Base-by-base conservation (phyloP, 2,113 vertebrate genomes). In the Ceyx margarethae region DNA sequence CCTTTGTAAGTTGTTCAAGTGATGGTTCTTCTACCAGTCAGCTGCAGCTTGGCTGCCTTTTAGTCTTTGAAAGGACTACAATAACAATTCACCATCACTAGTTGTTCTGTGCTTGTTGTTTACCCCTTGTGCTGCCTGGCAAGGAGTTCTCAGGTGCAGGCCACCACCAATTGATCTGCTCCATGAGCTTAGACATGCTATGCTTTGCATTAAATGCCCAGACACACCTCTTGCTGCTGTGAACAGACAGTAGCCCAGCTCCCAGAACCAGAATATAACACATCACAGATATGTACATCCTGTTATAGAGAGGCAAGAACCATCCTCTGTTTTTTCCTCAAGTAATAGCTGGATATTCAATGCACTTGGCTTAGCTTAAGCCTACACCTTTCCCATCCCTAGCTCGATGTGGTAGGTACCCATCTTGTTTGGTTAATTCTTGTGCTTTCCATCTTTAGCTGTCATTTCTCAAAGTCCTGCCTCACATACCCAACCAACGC, bases 151-250 rank as follows among this genome's bases (percentile, higher is more conserved):
- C 50, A 58, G 43, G 74, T 81, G 62, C 42, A 15, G 17, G n/a
- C 17, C 73, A 37, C 23, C 73, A 35, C 43, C 58, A 33, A 18
- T 15, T 25, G 54, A 60, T 37, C 60, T 20, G 40, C 23, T 68
- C 64, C 1, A 0, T 14, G 43, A 1, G 0, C 54, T 64, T 1
- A 3, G 48, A 26, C 1, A 1, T 69, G 54, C 40, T 64, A 29
- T 3, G 9, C 22, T 68, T 58, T 67, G 33, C 43, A 43, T 25
- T 31, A 13, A 3, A 1, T 50, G 33, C 54, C 20, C 4, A 2
- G 60, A 51, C 10, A 29, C 17, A 8, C 4, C 45, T 58, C 37
- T 50, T 68, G 40, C 56, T 8, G 1, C 60, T 69, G 40, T 60
- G 60, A 43, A 35, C 46, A 81, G 17, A 60, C 20, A 15, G 31